These are phyloP conservation scores for Megaceryle torquata DNA, from an alignment of 2,113 vertebrate species.

Conservation along the genomic window DNA sequence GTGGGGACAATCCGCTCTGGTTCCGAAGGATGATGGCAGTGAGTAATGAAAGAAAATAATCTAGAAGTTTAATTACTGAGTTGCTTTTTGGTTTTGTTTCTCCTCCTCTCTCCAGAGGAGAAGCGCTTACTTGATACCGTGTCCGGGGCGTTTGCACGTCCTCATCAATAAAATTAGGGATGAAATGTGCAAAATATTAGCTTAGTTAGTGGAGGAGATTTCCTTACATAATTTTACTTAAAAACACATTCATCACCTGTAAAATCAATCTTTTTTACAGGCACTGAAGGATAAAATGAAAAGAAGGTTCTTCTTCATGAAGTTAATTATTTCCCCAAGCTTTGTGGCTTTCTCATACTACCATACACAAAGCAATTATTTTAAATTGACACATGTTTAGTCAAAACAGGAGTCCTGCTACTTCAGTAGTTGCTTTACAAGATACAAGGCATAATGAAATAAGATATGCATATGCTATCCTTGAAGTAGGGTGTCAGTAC, in stretches of 20 bases:
- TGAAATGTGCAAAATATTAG: neutral
- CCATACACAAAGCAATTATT: neutral
- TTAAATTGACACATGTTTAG: neutral
- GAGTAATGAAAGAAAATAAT: neutral
- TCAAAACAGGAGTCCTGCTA: neutral
- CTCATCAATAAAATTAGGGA: neutral
- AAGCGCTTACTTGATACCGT: neutral
- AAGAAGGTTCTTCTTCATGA: neutral
- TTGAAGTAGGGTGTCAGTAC: neutral
- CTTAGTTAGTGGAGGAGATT: neutral
- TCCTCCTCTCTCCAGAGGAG: neutral
- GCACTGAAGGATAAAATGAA: slow-evolving; percentile 43
- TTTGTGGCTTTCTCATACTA: slow-evolving; percentile 1
- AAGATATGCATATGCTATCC: neutral
- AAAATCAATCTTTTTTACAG: slow-evolving; percentile 25
- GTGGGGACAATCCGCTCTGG: no score
- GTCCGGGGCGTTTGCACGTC: neutral
- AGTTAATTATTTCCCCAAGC: slow-evolving; percentile 21
- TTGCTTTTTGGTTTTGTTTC: neutral
- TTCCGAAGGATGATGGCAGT: no score
- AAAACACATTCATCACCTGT: neutral
- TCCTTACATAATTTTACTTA: neutral
- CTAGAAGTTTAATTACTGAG: neutral
- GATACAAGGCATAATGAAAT: neutral
- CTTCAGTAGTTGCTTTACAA: neutral